Base-by-base conservation (phyloP, 2,113 vertebrate genomes). In the Nymphicus hollandicus region DNA sequence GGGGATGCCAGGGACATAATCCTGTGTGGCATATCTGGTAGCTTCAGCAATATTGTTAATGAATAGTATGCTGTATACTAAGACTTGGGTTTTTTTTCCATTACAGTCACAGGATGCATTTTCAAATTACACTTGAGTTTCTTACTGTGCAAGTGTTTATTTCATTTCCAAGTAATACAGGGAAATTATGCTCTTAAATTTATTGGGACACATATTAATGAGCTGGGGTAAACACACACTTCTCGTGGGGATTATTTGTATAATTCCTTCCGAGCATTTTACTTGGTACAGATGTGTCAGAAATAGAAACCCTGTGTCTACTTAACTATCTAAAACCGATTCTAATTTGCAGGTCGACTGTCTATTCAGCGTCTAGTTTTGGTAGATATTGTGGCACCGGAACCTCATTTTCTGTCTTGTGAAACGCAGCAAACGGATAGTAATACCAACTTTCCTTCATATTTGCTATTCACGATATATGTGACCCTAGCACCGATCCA, bases 301-400 rank as follows among this genome's bases (percentile, higher is more conserved):
- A 69, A 89, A 78, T 66, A 60, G 71, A 91, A 92, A 92, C 84
- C 12, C n/a, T 78, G 2, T 53, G 11, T 66, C 68, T 86, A 31
- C 33, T 79, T 86, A 86, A 79, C 70, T 95, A 0, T 86, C 63
- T 95, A 79, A 85, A 96, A 63, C 44, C 35, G 47, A 77, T 94
- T 98, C 82, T 97, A 70, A 96, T 97, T 97, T 97, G 8, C 96
- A 97, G 96, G 93, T 95, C 81, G n/a, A 18, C 84, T 96, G 47
- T 92, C 84, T 93, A 95, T 96, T 70, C 94, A 89, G 50, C 96
- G 81, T 56, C 95, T 97, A 31, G 66, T 94, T 93, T 82, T 96
- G 91, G 58, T 96, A 96, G 95, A 97, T 82, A 97, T 95, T 96
- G 97, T 97, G 93, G 96, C 96, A 88, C 96, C 96, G 33, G 97